Percentiles rank a stretch among this genome's conserved stretches.
Evolutionary conservation across 2,888 invertebrate species (phyloP).

Genomic region (Biston betularia): DNA sequence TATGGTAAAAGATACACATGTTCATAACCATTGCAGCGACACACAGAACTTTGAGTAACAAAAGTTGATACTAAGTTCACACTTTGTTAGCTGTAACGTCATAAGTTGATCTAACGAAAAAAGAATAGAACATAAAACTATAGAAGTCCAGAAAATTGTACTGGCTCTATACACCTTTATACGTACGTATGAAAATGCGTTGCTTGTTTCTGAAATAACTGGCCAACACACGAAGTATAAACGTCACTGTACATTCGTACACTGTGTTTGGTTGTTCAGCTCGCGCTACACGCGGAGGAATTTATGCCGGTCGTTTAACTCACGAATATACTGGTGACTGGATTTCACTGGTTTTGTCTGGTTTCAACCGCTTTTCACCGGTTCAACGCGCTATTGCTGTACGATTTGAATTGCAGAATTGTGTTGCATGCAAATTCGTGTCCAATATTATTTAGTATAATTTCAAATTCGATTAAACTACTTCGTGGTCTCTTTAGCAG

Average conservation of each 20-base stretch:
- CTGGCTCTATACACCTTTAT: too few relatives aligned
- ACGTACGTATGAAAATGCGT: neutral
- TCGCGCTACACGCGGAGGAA: conserved; percentile 11
- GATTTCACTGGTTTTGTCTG: conserved; percentile 23
- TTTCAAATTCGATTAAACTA: too few relatives aligned
- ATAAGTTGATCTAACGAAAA: too few relatives aligned
- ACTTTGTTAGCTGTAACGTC: too few relatives aligned
- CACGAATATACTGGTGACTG: conserved; percentile 40
- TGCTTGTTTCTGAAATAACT: neutral
- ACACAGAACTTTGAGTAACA: too few relatives aligned
- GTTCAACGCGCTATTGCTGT: conserved; percentile 28
- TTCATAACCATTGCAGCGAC: too few relatives aligned
- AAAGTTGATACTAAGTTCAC: too few relatives aligned
- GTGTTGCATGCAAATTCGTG: conserved; percentile 29
- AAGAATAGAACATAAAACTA: too few relatives aligned
- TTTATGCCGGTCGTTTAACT: conserved; percentile 44
- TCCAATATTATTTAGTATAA: neutral
- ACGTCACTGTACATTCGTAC: conserved; percentile 13
- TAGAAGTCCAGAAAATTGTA: too few relatives aligned
- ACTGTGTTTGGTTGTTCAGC: neutral
- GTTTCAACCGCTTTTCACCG: conserved; percentile 6
- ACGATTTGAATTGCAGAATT: conserved; percentile 30
- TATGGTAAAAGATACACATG: too few relatives aligned
- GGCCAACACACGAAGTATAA: conserved; percentile 9
- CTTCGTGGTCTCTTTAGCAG: too few relatives aligned